These are phyloP conservation scores for Anguilla obscura DNA, from an alignment of 2,797 vertebrate species.

Conservation along the genomic window DNA sequence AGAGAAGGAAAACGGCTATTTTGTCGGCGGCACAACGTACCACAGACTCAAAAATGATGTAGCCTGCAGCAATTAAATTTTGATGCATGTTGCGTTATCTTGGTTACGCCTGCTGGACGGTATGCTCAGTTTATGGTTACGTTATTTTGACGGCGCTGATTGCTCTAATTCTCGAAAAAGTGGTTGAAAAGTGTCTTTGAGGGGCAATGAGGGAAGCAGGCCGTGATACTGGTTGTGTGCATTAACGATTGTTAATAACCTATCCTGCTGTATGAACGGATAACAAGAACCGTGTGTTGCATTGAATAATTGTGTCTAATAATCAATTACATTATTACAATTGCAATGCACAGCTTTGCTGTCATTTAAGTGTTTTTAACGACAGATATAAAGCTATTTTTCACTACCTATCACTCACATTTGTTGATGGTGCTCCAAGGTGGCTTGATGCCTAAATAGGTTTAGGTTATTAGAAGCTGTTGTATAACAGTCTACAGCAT, in stretches of 20 bases:
- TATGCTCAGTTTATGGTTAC: not conserved
- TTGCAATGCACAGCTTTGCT: not conserved
- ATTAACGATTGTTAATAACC: not conserved
- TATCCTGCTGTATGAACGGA: not conserved
- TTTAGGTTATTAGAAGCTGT: not conserved
- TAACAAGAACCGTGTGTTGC: no score
- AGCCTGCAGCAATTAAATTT: not conserved
- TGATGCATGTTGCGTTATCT: conserved; percentile 1
- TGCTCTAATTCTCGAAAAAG: not conserved
- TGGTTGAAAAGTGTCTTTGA: not conserved
- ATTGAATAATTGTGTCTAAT: no score
- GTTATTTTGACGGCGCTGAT: not conserved
- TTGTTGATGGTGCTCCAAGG: not conserved
- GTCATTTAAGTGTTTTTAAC: not conserved
- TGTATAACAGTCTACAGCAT: not conserved
- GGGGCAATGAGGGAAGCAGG: not conserved
- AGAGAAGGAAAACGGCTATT: not conserved
- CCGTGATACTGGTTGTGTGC: not conserved
- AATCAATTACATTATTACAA: no score
- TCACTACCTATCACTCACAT: not conserved
- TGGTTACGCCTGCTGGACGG: not conserved
- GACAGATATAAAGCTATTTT: not conserved
- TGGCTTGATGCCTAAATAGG: not conserved
- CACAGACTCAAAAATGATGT: not conserved
- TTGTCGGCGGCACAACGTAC: not conserved